A percentile compares a stretch with the other conserved stretches of the same genome.
phyloP scores from a whole-genome alignment of 64 coral and sea anemone genomes.

The Anthopleura sola region DNA sequence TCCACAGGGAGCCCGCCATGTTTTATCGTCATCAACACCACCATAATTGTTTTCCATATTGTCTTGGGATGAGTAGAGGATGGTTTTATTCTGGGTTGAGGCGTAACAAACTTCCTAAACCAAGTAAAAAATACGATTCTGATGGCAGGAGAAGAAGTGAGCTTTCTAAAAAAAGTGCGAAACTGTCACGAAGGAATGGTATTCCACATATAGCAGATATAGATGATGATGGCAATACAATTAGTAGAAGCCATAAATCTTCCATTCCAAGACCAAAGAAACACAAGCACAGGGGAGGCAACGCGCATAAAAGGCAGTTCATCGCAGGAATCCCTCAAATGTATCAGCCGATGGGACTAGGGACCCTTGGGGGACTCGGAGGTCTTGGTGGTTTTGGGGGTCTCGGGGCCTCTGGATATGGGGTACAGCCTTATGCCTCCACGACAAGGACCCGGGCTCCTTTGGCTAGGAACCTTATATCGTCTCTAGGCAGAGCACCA shows the following conservation, averaged over 20 bases:
- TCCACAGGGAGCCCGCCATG: slow-evolving; percentile 74
- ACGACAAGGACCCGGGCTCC: neutral
- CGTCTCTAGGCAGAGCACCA: neutral
- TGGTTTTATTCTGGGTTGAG: slow-evolving; percentile 78
- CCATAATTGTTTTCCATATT: slow-evolving; percentile 37
- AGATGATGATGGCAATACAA: slow-evolving; percentile 10
- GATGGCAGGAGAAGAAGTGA: neutral
- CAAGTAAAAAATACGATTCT: neutral
- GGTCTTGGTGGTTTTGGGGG: neutral
- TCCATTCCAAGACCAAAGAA: slow-evolving; percentile 38
- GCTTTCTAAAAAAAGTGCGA: neutral
- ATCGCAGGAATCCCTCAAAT: slow-evolving; percentile 31
- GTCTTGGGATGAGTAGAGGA: slow-evolving; percentile 35
- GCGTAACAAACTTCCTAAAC: slow-evolving; percentile 56
- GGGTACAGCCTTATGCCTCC: neutral
- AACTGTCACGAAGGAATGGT: neutral
- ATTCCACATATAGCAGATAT: neutral
- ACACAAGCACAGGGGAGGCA: slow-evolving; percentile 1
- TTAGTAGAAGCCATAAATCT: slow-evolving; percentile 40
- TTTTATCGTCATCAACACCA: slow-evolving; percentile 56
- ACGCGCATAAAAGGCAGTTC: slow-evolving; percentile 40
- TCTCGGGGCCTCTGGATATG: neutral
- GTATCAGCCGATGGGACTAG: slow-evolving; percentile 16
- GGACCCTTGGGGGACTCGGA: neutral
- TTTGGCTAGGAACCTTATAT: slow-evolving; percentile 16